Evolutionary conservation across 30 jellyfish, hydroid and myxozoan genomes (phyloP), one percentile per base, ranked within the genome.

Genomic region (Aurelia aurita): DNA sequence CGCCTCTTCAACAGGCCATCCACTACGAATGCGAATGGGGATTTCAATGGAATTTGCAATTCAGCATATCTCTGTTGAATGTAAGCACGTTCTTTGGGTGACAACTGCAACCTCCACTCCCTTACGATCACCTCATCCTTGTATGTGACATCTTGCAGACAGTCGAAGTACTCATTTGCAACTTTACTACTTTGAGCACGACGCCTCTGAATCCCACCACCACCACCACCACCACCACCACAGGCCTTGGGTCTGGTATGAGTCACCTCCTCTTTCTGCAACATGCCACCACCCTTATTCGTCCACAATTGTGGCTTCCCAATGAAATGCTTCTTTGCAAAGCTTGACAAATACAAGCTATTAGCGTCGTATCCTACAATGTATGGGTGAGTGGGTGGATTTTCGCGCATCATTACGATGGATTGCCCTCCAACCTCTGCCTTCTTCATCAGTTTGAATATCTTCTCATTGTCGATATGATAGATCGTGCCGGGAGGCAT

Each of bases 391-490:
- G 46, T 27, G 0, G 27, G 35, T 5, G 28, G 54, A 23, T 72
- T 72, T 49, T 49, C 69, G 16, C 73, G 26, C 0, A 72, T 72
- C 25, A 47, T 45, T 15, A 72, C 47, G 9, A 72, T 46, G 12
- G 84, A 72, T 15, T 72, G 84, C 0, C 84, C 84, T 0, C 84
- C 84, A 21, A 72, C 71, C n/a, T 72, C 84, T 2, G 46, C 31
- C 6, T 47, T 8, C 6, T 47, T 29, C 20, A 76, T 57, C 3
- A 25, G 13, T 2, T 6, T 39, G 16, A 39, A 6, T 39, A 39
- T 14, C 9, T 39, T 39, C 9, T 6, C 15, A 39, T 39, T 2
- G 12, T 9, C 15, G 13, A 39, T 39, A 6, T 39, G 9, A 39
- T 39, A 15, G 0, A 39, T 39, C 0, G 16, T 7, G 0, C 51